Evolutionary conservation across 2,113 vertebrate genomes (phyloP).

Genomic region (Odobenus rosmarus): DNA sequence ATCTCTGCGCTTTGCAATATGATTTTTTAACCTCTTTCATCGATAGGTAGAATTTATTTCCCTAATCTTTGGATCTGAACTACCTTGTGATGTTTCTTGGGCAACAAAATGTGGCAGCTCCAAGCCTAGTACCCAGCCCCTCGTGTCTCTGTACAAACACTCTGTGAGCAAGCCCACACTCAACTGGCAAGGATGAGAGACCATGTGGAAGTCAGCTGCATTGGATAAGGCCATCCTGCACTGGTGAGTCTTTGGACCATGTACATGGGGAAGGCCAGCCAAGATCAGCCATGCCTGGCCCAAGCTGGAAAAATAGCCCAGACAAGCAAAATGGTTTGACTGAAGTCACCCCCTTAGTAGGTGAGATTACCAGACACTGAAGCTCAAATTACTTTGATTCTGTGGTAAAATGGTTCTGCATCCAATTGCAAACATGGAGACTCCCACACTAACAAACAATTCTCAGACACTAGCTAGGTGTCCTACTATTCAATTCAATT

Average conservation of each 20-base stretch:
- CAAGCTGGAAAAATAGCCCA: neutral
- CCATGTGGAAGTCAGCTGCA: rapidly evolving
- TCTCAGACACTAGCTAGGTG: neutral
- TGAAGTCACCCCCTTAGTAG: rapidly evolving
- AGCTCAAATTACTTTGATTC: neutral
- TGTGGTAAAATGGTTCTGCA: neutral
- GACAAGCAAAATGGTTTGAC: neutral
- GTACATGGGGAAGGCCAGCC: rapidly evolving
- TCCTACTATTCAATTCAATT: neutral
- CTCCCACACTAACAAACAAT: neutral
- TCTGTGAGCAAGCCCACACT: rapidly evolving
- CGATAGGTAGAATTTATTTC: neutral
- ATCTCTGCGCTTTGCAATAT: neutral
- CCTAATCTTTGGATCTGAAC: neutral
- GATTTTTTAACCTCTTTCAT: neutral
- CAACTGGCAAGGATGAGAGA: neutral
- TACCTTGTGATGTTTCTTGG: neutral
- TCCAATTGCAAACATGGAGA: neutral
- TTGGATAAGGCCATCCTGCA: neutral
- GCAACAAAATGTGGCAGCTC: neutral
- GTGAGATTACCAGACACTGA: neutral
- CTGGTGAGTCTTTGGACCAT: no score
- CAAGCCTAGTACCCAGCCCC: no score
- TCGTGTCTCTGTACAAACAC: no score
- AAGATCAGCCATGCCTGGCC: neutral